These are phyloP conservation scores for Pristionchus japonicus DNA, from an alignment of 2,888 invertebrate genomes.

Conservation along the genomic window DNA sequence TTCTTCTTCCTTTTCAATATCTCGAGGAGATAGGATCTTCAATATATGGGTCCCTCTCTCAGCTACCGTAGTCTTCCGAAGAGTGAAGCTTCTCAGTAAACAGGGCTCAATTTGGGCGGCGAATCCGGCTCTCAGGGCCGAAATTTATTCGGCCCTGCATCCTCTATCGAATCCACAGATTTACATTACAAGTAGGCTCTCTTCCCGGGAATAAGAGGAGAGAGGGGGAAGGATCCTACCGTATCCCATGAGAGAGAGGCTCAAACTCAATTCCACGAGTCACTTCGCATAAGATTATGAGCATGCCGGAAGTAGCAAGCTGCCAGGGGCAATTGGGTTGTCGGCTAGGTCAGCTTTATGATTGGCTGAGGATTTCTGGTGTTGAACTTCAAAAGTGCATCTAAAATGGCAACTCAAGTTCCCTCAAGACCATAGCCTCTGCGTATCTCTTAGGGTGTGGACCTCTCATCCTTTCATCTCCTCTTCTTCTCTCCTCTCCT, in stretches of 20 bases:
- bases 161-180: neutral
- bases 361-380: neutral
- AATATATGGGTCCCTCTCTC: neutral
- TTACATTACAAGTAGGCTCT: slow-evolving; percentile 42
- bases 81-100: slow-evolving; percentile 17
- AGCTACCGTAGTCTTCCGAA: slow-evolving; percentile 12
- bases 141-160: slow-evolving; percentile 9
- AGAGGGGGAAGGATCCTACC: neutral
- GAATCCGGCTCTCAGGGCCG: neutral
- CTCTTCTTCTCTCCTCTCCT: neutral
- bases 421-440: neutral
- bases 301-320: neutral
- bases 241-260: neutral
- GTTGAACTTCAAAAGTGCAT: no score
- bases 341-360: neutral
- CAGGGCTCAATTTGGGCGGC: slow-evolving; percentile 12
- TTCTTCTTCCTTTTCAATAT: slow-evolving; percentile 20
- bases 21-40: neutral
- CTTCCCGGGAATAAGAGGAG: neutral
- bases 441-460: neutral
- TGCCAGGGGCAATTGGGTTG: neutral
- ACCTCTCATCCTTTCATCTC: neutral
- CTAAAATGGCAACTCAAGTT: neutral
- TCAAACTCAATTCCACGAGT: neutral
- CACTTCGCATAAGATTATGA: neutral